These are phyloP conservation scores for Carposina sasakii DNA, from an alignment of 1,140 invertebrate genomes.

Conservation along the genomic window DNA sequence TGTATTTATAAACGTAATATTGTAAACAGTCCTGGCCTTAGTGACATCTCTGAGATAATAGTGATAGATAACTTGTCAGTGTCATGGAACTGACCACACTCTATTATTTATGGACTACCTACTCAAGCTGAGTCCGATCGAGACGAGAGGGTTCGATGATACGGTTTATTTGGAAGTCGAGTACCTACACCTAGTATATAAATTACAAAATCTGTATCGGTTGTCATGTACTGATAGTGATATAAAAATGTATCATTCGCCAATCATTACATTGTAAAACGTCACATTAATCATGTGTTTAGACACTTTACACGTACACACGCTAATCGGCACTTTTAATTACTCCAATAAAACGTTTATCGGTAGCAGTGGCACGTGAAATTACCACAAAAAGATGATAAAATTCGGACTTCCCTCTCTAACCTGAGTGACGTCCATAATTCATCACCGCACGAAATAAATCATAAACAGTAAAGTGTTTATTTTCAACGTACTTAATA, in stretches of 20 bases:
- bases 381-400: slow-evolving; percentile 58
- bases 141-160: neutral
- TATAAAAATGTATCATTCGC: slow-evolving; percentile 39
- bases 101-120: slow-evolving; percentile 52
- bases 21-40: slow-evolving; percentile 38
- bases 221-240: slow-evolving; percentile 35
- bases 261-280: slow-evolving; percentile 41
- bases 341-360: slow-evolving; percentile 68
- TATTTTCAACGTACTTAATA: slow-evolving; percentile 70
- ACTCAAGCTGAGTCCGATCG: no score
- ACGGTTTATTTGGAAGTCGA: neutral
- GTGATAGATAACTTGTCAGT: slow-evolving; percentile 41
- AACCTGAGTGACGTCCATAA: slow-evolving; percentile 57
- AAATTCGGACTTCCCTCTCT: slow-evolving; percentile 55
- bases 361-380: slow-evolving; percentile 58
- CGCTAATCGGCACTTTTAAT: slow-evolving; percentile 63
- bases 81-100: slow-evolving; percentile 62
- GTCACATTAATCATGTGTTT: slow-evolving; percentile 53
- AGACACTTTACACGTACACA: slow-evolving; percentile 43
- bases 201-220: slow-evolving; percentile 35
- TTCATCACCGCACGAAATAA: slow-evolving; percentile 63
- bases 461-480: slow-evolving; percentile 70
- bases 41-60: slow-evolving; percentile 41
- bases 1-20: slow-evolving; percentile 61
- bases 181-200: slow-evolving; percentile 9